A percentile compares a stretch with the other conserved stretches of the same genome.
Evolutionary conservation across 2,888 invertebrate genomes (phyloP).

Genomic region (Argyra leucocephala): DNA sequence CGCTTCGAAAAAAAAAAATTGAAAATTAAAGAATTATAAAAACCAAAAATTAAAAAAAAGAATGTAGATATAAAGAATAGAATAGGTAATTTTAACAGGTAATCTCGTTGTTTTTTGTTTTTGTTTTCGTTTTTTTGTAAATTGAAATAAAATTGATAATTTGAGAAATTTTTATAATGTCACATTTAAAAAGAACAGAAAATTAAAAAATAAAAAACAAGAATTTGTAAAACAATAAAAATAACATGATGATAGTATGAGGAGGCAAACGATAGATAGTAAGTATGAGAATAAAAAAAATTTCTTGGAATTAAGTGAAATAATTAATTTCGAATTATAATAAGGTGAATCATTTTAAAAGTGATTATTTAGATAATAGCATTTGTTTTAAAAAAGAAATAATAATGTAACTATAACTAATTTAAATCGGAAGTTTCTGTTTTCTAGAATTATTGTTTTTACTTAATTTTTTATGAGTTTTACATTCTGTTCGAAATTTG

Average conservation of each 20-base stretch:
- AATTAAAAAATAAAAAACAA: neutral
- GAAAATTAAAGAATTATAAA: neutral
- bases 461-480: no score
- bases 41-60: neutral
- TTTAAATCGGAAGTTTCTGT: no score
- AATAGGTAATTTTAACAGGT: neutral
- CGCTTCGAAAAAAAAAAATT: neutral
- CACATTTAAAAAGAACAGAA: neutral
- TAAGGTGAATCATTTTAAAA: neutral
- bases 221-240: no score
- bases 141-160: slow-evolving; percentile 4
- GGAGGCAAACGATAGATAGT: neutral
- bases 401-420: no score
- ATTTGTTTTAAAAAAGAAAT: no score
- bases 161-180: neutral
- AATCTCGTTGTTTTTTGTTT: no score
- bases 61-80: neutral
- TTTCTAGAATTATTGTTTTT: no score
- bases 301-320: neutral
- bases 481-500: no score
- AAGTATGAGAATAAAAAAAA: neutral
- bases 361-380: no score
- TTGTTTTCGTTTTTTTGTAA: no score
- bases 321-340: neutral
- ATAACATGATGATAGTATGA: no score